Evolutionary conservation across 35 echinoderm and acorn worm genomes (phyloP), one percentile per base, ranked within the genome.

Genomic region (Amphiura filiformis): DNA sequence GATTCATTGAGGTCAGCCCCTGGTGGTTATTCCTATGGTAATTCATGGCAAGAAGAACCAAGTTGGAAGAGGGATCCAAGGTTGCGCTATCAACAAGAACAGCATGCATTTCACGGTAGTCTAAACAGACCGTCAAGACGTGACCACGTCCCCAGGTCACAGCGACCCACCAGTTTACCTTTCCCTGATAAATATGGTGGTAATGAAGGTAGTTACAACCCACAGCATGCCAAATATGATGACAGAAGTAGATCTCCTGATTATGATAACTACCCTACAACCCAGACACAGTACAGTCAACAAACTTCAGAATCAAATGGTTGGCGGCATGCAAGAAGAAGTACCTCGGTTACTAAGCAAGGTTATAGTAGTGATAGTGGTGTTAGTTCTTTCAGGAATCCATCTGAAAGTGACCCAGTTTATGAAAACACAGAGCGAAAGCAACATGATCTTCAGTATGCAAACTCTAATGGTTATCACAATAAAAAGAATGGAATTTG

Each of bases 291-390:
- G 5, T 47, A 47, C 41, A 47, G 41, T 17, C 41, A 47, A 17
- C 41, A 47, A 47, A 17, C 5, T 47, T 17, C 4, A 9, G 41
- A 47, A 9, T 47, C 41, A 9, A 47, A 47, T 47, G 17, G 41
- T 17, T 47, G 41, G 41, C 41, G 41, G 17, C 41, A 47, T 70
- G 61, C 17, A 26, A 70, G 26, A 30, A 70, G 61, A 70, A 70
- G 61, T 23, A 30, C 61, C 61, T 30, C 61, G 2, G 1, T 23
- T 15, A 13, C 61, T 15, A 85, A 85, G n/a, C 57, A 56, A 36
- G 83, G 37, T 4, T 85, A 85, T 37, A 36, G 34, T 37, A 85
- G 83, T 65, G 83, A 85, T 37, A 85, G 83, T 31, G 83, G 83
- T 35, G 35, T 85, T 15, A 85, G 83, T 37, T 85, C 83, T 23